Evolutionary conservation across 2,888 invertebrate species (phyloP).

Genomic region (Chloroclystis v-ata): DNA sequence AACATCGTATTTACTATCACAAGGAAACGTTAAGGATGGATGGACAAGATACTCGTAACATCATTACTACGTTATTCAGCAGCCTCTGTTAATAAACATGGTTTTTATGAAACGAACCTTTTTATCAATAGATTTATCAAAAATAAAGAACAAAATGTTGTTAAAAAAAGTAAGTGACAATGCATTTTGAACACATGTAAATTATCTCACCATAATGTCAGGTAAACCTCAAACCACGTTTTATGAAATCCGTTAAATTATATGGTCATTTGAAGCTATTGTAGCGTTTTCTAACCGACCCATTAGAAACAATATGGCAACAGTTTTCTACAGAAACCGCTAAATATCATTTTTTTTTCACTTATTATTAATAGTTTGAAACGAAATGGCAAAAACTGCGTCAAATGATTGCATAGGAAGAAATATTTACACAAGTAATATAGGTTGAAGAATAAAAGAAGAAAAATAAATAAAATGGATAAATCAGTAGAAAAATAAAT

Average conservation of each 20-base stretch:
- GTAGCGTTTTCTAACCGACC: constrained; percentile 24
- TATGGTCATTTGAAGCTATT: constrained; percentile 19
- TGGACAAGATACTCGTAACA: too few species aligned
- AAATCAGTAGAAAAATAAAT: constrained; percentile 2
- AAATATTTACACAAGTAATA: background rate
- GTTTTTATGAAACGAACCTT: too few species aligned
- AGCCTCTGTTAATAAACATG: too few species aligned
- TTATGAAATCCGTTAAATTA: constrained; percentile 27
- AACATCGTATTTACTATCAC: background rate
- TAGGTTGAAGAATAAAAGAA: background rate
- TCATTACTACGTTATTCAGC: too few species aligned
- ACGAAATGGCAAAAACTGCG: too few species aligned
- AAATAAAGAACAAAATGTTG: too few species aligned
- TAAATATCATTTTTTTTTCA: too few species aligned
- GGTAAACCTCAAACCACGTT: constrained; percentile 30
- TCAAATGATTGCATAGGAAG: too few species aligned
- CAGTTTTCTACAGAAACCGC: constrained; percentile 1
- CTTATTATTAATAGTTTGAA: too few species aligned
- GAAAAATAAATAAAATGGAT: background rate
- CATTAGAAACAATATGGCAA: background rate
- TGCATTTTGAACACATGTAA: too few species aligned
- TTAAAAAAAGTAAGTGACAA: too few species aligned
- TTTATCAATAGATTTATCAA: too few species aligned
- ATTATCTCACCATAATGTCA: constrained; percentile 14
- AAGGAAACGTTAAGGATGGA: background rate